phyloP scores from a whole-genome alignment of 2,797 vertebrate genomes.

The Anomalospiza imberbis region DNA sequence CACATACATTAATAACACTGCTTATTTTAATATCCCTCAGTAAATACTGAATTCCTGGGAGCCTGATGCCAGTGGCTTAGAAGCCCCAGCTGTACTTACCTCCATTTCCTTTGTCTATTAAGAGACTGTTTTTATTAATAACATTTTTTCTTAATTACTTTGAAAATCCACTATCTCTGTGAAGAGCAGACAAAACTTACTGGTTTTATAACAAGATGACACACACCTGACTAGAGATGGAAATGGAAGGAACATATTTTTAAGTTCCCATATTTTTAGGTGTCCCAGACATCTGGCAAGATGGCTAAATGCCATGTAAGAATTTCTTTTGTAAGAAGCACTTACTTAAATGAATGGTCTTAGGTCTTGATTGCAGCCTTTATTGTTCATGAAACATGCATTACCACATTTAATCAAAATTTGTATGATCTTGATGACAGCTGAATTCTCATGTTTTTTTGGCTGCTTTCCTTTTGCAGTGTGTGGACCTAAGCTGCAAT shows the following conservation, averaged over 20 bases:
- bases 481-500: slow-evolving; percentile 97
- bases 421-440: neutral
- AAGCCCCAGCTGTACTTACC: neutral
- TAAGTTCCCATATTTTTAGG: neutral
- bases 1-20: neutral
- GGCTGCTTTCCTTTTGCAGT: slow-evolving; percentile 73
- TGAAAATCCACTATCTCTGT: neutral
- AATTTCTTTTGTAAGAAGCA: neutral
- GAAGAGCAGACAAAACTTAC: neutral
- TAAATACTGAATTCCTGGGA: neutral
- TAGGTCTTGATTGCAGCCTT: neutral
- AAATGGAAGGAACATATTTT: neutral
- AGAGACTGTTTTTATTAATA: neutral
- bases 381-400: neutral
- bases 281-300: neutral
- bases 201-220: neutral
- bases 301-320: neutral
- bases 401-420: neutral
- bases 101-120: neutral
- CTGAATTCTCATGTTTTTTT: neutral
- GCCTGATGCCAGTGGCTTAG: neutral
- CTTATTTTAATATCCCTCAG: neutral
- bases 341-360: neutral
- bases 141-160: neutral
- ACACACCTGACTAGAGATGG: neutral